Evolutionary conservation across 2,797 vertebrate genomes (phyloP), one percentile per base, ranked within the genome.

Genomic region (Picus viridis): DNA sequence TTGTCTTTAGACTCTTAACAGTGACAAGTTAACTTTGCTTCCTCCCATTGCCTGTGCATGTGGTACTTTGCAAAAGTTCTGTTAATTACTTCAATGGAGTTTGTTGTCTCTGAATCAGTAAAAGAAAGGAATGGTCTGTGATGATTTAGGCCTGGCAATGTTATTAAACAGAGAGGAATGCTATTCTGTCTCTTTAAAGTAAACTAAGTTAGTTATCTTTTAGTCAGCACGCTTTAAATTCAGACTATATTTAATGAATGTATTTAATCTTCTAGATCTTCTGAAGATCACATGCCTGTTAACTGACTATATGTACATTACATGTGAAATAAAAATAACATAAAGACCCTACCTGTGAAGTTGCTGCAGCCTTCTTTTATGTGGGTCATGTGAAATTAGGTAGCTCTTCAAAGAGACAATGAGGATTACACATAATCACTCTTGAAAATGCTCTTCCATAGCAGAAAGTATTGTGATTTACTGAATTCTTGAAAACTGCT

Each of bases 1-100:
- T 68, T 54, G 7, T 90, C 69, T 90, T 86, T 43, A 39, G 30
- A 67, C 6, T 82, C 11, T 41, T 87, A 26, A 26, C 30, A 36
- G 34, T 68, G 34, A 71, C 41, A 73, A 70, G 83, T 65, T 81
- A 78, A 62, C 77, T 85, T 68, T 10, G 63, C 57, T 74, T 85
- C 6, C 32, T 36, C 5, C 32, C 39, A 5, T 88, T 86, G 53
- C 19, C 62, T 63, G 51, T 0, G 0, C 12, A 27, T 0, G 0
- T 0, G 0, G 8, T 72, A 63, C 47, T 89, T 94, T 63, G 64
- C 24, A 80, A 14, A 88, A 90, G 51, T 92, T 86, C 70, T 92
- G 41, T 49, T 89, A 47, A 54, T 88, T 89, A 58, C 29, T 91
- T 92, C n/a, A 75, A 0, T 34, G 43, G 53, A 80, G 75, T 93